These are phyloP conservation scores for Cricetomys ansorgei DNA, from an alignment of 2,113 vertebrate genomes.

Conservation along the genomic window DNA sequence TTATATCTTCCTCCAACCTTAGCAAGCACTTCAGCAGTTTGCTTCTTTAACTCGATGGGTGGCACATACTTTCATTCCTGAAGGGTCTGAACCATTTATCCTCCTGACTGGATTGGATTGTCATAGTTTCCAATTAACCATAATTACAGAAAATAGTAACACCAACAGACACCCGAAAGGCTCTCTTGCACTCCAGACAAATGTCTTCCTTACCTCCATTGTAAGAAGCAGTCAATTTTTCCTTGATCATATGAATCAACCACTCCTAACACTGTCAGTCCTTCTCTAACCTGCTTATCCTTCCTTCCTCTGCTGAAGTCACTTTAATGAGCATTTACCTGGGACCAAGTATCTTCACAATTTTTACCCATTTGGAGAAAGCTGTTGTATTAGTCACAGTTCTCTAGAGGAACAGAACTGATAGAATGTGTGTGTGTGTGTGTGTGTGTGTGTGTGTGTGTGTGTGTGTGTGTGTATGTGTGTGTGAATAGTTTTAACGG, in stretches of 20 bases:
- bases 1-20: neutral
- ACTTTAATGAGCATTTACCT: too few relatives aligned
- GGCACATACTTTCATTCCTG: neutral
- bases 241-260: neutral
- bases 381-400: too few relatives aligned
- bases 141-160: neutral
- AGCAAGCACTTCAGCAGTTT: neutral
- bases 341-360: too few relatives aligned
- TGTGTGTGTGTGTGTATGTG: too few relatives aligned
- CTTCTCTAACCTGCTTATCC: neutral
- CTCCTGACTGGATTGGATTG: neutral
- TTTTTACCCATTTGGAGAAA: too few relatives aligned
- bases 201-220: neutral
- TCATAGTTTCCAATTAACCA: neutral
- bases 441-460: too few relatives aligned
- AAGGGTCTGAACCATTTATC: neutral
- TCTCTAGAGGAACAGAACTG: too few relatives aligned
- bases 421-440: too few relatives aligned
- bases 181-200: neutral
- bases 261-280: neutral
- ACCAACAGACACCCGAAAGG: neutral
- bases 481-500: too few relatives aligned
- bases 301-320: too few relatives aligned
- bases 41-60: neutral
- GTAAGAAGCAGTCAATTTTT: neutral